A percentile compares a stretch with the other conserved stretches of the same genome.
phyloP scores from a whole-genome alignment of 2,797 vertebrate genomes.

The Lophotriccus pileatus region DNA sequence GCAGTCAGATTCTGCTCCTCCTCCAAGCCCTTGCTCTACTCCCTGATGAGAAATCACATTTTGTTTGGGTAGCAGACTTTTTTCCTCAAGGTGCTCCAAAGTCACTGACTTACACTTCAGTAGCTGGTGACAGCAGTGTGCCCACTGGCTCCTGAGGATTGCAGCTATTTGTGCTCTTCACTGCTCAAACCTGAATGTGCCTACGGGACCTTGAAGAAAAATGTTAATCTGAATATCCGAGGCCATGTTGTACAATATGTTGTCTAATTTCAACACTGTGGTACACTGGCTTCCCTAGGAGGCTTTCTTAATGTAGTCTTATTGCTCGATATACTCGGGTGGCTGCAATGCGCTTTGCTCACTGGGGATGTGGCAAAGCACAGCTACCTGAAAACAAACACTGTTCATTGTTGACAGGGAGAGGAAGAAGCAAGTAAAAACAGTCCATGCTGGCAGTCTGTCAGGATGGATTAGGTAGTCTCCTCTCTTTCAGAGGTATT shows the following conservation, averaged over 20 bases:
- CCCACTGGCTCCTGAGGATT: background rate
- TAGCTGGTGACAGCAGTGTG: conserved; percentile 29
- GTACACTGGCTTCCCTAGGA: background rate
- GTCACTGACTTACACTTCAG: background rate
- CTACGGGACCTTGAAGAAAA: background rate
- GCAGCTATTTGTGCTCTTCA: conserved; percentile 24
- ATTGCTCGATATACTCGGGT: background rate
- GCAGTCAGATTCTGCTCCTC: background rate
- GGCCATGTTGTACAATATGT: conserved; percentile 41
- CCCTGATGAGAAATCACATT: background rate
- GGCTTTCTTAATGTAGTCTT: conserved; percentile 3
- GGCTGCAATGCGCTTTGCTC: background rate
- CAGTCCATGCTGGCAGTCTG: accelerated
- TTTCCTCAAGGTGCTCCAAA: conserved; percentile 8
- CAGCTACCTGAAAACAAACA: background rate
- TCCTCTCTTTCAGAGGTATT: background rate
- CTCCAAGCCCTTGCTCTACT: background rate
- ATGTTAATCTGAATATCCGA: conserved; percentile 18
- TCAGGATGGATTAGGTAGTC: background rate
- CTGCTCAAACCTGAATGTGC: background rate
- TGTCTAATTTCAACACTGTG: conserved; percentile 25
- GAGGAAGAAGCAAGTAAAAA: background rate
- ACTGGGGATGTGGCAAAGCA: background rate
- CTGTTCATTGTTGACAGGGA: accelerated
- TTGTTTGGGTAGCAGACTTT: conserved; percentile 1